A percentile compares a stretch with the other conserved stretches of the same genome.
Evolutionary conservation across 64 coral and sea anemone species (phyloP).

Genomic region (Acropora yongei): DNA sequence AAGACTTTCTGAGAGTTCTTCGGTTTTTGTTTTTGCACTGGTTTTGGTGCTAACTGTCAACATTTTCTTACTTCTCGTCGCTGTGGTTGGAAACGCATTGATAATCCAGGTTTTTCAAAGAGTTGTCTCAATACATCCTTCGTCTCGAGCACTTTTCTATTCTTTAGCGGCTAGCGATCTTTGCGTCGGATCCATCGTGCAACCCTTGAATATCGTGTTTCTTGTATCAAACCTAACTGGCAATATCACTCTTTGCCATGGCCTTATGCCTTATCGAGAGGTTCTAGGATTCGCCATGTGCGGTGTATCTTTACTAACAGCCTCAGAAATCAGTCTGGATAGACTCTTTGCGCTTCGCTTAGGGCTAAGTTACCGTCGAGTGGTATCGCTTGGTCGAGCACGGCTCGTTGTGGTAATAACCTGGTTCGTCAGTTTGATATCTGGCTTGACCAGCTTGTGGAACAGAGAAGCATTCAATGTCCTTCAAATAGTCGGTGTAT

Average conservation of each 20-base stretch:
- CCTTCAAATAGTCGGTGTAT: constrained; percentile 18
- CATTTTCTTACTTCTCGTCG: neutral
- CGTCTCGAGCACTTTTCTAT: constrained; percentile 13
- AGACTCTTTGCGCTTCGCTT: constrained; percentile 20
- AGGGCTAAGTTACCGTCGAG: neutral
- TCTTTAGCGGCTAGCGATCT: constrained; percentile 19
- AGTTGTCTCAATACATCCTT: neutral
- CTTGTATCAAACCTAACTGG: neutral
- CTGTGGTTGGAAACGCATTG: neutral
- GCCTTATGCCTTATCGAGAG: neutral
- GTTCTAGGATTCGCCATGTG: constrained; percentile 11
- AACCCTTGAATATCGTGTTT: constrained; percentile 8
- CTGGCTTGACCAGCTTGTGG: constrained; percentile 14
- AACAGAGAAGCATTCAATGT: neutral
- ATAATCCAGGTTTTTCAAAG: neutral
- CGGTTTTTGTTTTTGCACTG: neutral
- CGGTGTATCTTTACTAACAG: constrained; percentile 7
- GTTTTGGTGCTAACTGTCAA: neutral
- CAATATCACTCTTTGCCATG: neutral
- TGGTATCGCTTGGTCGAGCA: neutral
- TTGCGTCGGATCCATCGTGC: constrained; percentile 8
- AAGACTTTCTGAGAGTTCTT: neutral
- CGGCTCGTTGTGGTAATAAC: constrained; percentile 10
- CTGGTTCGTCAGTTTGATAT: neutral
- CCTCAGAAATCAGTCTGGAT: constrained; percentile 37